A percentile compares a stretch with the other conserved stretches of the same genome.
phyloP scores from a whole-genome alignment of 1,140 invertebrate species.

The Thrips palmi region DNA sequence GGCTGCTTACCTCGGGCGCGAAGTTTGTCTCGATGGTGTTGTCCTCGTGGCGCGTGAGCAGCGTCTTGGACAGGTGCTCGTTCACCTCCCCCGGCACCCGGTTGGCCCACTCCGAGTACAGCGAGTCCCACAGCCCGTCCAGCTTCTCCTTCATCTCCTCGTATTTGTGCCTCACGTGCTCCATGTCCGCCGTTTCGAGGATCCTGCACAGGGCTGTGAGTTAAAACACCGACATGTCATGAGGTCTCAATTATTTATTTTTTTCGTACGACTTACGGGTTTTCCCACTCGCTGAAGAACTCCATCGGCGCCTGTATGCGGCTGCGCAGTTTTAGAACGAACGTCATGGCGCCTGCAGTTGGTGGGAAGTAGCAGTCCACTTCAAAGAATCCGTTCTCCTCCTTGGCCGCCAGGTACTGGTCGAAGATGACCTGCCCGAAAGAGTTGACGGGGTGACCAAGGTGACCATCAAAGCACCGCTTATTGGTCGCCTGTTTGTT shows the following conservation, averaged over 20 bases:
- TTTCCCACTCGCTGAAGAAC: conserved; percentile 30
- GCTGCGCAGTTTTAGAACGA: conserved; percentile 44
- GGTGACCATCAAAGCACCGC: no score
- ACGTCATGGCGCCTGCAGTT: conserved; percentile 48
- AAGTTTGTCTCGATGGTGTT: conserved; percentile 25
- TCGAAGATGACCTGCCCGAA: conserved; percentile 20
- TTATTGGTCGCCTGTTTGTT: not conserved
- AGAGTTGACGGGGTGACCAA: no score
- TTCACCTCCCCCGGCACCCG: conserved; percentile 21
- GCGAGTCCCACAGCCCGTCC: conserved; percentile 17
- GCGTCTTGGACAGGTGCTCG: conserved; percentile 21
- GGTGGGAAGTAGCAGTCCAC: conserved; percentile 51
- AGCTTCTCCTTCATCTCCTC: conserved; percentile 23
- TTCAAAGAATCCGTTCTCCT: conserved; percentile 25
- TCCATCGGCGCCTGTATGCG: conserved; percentile 40
- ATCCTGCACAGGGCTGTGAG: conserved; percentile 12
- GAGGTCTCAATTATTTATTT: not conserved
- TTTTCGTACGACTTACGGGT: conserved; percentile 21
- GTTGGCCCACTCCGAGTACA: conserved; percentile 22
- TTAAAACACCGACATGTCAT: not conserved
- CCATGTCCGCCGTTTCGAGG: conserved; percentile 16
- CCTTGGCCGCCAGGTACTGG: conserved; percentile 22
- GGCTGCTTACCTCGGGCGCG: conserved; percentile 21
- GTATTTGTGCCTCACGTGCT: conserved; percentile 20
- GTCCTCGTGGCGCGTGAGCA: conserved; percentile 18